A percentile compares a stretch with the other conserved stretches of the same genome.
Evolutionary conservation across 2,113 vertebrate genomes (phyloP).

Genomic region (Leptodactylus fuscus): DNA sequence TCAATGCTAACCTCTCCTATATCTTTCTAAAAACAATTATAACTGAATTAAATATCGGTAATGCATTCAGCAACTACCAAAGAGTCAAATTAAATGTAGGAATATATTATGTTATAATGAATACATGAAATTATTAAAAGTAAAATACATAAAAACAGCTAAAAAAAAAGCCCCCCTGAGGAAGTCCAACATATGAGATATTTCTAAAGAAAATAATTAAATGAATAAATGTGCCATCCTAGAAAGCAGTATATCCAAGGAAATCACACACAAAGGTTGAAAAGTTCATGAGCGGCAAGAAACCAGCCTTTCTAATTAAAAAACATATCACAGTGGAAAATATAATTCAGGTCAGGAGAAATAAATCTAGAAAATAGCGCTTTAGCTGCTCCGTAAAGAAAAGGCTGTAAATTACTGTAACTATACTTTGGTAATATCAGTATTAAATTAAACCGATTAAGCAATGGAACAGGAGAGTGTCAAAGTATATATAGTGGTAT

Average conservation of each 20-base stretch:
- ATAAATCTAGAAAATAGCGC: constrained; percentile 49
- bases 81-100: constrained; percentile 19
- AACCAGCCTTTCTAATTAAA: constrained; percentile 47
- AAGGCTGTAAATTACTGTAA: constrained; percentile 49
- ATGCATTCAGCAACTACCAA: constrained; percentile 14
- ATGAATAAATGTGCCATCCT: constrained; percentile 40
- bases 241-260: constrained; percentile 38
- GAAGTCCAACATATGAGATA: constrained; percentile 18
- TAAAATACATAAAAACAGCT: constrained; percentile 31
- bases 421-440: constrained; percentile 33
- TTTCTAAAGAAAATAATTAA: constrained; percentile 56
- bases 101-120: constrained; percentile 3
- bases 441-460: constrained; percentile 48
- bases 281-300: constrained; percentile 48
- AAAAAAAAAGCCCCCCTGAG: constrained; percentile 10
- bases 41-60: constrained; percentile 6
- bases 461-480: constrained; percentile 8
- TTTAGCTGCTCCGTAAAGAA: constrained; percentile 43
- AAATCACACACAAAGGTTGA: constrained; percentile 39
- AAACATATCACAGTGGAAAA: constrained; percentile 47
- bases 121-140: constrained; percentile 34
- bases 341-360: constrained; percentile 44
- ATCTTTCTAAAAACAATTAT: neutral
- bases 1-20: neutral
- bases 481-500: neutral